Evolutionary conservation across 2,113 vertebrate species (phyloP).

Genomic region (Ailuropoda melanoleuca): DNA sequence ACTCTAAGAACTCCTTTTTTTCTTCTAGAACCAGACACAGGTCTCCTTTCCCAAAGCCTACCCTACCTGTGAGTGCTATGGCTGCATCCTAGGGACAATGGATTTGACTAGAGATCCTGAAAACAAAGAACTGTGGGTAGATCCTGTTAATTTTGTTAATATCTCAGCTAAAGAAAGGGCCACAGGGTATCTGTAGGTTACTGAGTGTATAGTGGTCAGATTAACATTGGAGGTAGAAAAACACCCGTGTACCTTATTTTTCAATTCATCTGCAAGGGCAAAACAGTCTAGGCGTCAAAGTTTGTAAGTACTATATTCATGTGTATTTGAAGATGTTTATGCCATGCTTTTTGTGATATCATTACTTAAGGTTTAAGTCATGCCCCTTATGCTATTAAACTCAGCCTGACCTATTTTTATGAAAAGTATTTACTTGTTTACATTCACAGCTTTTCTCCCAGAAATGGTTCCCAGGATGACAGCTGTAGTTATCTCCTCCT

Average conservation of each 20-base stretch:
- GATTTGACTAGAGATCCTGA: background rate
- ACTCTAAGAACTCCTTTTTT: background rate
- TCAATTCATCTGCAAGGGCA: background rate
- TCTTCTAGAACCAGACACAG: background rate
- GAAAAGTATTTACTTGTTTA: constrained; percentile 9
- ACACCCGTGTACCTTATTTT: background rate
- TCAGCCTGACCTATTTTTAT: constrained; percentile 9
- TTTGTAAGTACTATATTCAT: background rate
- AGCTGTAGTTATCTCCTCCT: background rate
- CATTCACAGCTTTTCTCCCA: background rate
- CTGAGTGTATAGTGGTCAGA: background rate
- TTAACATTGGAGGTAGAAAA: background rate
- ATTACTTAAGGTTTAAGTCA: background rate
- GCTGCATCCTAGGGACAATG: too few relatives aligned
- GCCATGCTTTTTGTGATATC: background rate
- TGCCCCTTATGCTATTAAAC: background rate
- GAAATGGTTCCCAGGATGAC: background rate
- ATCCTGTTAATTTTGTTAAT: background rate
- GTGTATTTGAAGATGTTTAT: background rate
- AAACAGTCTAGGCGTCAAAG: background rate
- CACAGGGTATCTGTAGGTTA: background rate
- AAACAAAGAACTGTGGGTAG: background rate
- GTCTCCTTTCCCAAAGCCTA: background rate
- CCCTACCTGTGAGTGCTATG: rapidly evolving
- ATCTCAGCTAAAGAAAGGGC: background rate